phyloP scores from a whole-genome alignment of 1,140 invertebrate species.

The Forficula auricularia region DNA sequence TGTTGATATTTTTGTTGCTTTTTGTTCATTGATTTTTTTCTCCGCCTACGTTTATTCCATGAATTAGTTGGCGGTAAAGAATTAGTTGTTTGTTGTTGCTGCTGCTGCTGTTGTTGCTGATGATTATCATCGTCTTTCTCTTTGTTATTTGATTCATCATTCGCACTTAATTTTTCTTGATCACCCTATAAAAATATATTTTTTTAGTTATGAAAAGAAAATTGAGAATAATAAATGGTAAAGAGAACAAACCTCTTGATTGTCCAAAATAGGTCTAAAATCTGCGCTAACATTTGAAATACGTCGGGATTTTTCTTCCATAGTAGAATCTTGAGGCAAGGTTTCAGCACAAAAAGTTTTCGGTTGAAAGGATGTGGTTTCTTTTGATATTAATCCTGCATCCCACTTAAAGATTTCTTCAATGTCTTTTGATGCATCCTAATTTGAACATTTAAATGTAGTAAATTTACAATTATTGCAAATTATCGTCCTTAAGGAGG shows the following conservation, averaged over 20 bases:
- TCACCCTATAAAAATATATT: not conserved
- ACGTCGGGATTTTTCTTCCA: slow-evolving; percentile 11
- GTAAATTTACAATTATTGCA: not conserved
- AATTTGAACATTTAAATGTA: not conserved
- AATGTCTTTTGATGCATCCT: no score
- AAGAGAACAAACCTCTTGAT: not conserved
- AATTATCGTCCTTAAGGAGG: no score
- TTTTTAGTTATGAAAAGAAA: no score
- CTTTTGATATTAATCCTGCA: no score
- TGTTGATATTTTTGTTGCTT: slow-evolving; percentile 22
- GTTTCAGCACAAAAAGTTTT: slow-evolving; percentile 22
- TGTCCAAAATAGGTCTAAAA: slow-evolving; percentile 17
- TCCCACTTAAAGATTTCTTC: no score
- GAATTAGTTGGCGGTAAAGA: slow-evolving; percentile 2
- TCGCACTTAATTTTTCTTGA: slow-evolving; percentile 6
- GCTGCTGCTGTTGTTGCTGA: no score
- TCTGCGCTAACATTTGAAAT: slow-evolving; percentile 14
- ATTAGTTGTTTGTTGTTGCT: slow-evolving; percentile 8
- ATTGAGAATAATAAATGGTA: no score
- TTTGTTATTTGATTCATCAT: slow-evolving; percentile 23
- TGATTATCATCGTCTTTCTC: no score
- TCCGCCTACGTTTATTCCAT: slow-evolving; percentile 23
- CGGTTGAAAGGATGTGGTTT: slow-evolving; percentile 7
- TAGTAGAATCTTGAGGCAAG: slow-evolving; percentile 9
- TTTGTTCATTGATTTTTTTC: slow-evolving; percentile 61